Base-by-base conservation (phyloP, 2,113 vertebrate genomes). In the Ursus arctos region DNA sequence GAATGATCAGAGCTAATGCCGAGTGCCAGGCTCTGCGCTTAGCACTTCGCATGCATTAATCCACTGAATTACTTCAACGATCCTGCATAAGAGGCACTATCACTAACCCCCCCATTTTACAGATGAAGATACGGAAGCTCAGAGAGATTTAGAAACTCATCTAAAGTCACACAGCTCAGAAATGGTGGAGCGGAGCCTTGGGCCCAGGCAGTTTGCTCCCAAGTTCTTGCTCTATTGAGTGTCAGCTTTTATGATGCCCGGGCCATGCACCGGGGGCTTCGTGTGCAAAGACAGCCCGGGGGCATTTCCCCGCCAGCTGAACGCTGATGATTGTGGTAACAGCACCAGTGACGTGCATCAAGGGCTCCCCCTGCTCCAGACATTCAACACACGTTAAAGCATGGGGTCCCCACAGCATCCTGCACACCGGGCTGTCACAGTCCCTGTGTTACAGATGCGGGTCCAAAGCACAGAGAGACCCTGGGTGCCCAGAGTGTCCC, bases 301-400 rank as follows among this genome's bases (percentile, higher is more conserved):
- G 22, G 36, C 14, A 2, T 24, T 31, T 80, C 9, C 21, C 72
- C 31, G 18, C 28, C 61, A 36, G 53, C 53, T 24, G 28, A 26
- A 51, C 4, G 31, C 26, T 3, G 16, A 10, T 3, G 10, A 55
- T 15, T 0, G 2, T 26, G 55, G 2, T 3, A 18, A 67, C 33
- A 8, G 2, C 4, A 67, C 43, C 63, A 16, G 40, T 16, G 10
- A 3, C 0, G 0, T 2, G 67, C 49, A 4, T 11, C 0, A 15
- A 13, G 86, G 49, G 67, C 43, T 49, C 22, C 6, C 24, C 0
- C 0, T 13, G 26, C 5, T 2, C 8, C 63, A 26, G 51, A 6
- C 21, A 0, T 6, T 36, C 85, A 40, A 24, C 47, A 6, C 18
- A 22, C 0, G 0, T 13, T 2, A 59, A 59, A 18, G 7, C 31